Percentiles rank a stretch among this genome's conserved stretches.
Evolutionary conservation across 1,140 invertebrate species (phyloP).

Genomic region (Andrena cerasifolii): DNA sequence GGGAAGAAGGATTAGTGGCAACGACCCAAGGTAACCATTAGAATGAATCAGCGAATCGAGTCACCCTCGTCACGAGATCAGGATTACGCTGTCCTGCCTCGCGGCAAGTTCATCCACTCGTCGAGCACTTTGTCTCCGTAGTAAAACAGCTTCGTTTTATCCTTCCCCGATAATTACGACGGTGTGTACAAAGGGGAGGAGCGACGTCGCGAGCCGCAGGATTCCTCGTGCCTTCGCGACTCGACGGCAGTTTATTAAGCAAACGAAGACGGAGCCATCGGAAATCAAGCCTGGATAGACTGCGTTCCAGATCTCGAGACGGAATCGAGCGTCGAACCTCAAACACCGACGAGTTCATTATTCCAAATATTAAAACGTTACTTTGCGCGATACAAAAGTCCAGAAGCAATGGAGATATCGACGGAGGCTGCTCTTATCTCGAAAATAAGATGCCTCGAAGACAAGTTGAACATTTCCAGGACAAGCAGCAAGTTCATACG

Average conservation of each 20-base stretch:
- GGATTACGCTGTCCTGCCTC: conserved; percentile 7
- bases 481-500: neutral
- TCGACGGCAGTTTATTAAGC: neutral
- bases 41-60: neutral
- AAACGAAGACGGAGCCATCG: too few species aligned
- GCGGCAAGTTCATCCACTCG: conserved; percentile 25
- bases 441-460: too few species aligned
- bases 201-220: neutral
- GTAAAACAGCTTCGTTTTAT: conserved; percentile 16
- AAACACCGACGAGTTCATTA: too few species aligned
- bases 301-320: too few species aligned
- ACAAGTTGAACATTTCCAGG: neutral
- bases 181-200: neutral
- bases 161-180: neutral
- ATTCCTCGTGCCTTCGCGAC: neutral
- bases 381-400: too few species aligned
- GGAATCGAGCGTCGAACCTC: too few species aligned
- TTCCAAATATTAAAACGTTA: too few species aligned
- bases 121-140: neutral
- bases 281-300: too few species aligned
- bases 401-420: too few species aligned
- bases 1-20: conserved; percentile 8
- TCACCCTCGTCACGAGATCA: conserved; percentile 21
- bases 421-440: too few species aligned
- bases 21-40: conserved; percentile 7